Evolutionary conservation across 2,797 vertebrate genomes (phyloP).

Genomic region (Oophaga sylvatica): DNA sequence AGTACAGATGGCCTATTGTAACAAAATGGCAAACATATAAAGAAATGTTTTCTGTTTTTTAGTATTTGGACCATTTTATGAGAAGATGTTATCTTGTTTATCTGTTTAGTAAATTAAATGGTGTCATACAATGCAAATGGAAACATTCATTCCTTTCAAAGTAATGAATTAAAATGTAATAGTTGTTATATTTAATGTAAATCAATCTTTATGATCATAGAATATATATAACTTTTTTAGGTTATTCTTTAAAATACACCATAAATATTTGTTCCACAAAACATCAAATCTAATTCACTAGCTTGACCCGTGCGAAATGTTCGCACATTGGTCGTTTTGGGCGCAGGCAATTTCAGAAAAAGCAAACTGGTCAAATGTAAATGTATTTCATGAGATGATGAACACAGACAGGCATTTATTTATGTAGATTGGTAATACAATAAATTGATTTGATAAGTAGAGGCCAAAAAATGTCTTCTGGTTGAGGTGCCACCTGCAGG

Average conservation of each 20-base stretch:
- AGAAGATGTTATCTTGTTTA: neutral
- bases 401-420: no score
- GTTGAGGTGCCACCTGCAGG: no score
- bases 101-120: constrained; percentile 12
- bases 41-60: constrained; percentile 19
- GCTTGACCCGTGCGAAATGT: no score
- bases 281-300: neutral
- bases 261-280: neutral
- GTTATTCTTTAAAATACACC: neutral
- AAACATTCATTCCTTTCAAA: neutral
- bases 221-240: neutral
- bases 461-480: no score
- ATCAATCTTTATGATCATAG: neutral
- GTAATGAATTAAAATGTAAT: constrained; percentile 10
- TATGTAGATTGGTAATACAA: no score
- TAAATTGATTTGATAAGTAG: no score
- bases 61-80: constrained; percentile 5
- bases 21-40: constrained; percentile 1
- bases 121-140: neutral
- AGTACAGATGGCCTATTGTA: constrained; percentile 45
- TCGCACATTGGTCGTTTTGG: no score
- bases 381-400: no score
- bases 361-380: no score
- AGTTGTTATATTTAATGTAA: neutral
- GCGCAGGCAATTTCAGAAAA: no score